Evolutionary conservation across 2,113 vertebrate species (phyloP), one percentile per base, ranked within the genome.

Genomic region (Calyptomena viridis): DNA sequence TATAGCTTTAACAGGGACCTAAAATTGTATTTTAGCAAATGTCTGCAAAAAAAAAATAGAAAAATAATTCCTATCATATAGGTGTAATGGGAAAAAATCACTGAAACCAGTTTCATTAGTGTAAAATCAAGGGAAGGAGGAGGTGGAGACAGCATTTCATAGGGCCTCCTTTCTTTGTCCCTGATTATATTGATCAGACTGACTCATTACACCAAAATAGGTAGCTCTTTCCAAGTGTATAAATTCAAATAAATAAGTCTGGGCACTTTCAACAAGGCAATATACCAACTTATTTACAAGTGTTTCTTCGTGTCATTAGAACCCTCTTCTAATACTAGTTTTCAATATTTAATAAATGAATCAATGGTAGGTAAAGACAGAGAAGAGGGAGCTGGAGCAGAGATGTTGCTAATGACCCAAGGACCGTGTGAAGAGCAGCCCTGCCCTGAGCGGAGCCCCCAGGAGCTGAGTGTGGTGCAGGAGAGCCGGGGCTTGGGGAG

Each of bases 391-490:
- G 84, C 55, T 3, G 21, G 83, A 94, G 60, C 37, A 87, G 94
- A 49, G 59, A 53, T 37, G 62, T 94, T 93, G 94, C 95, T 92
- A 90, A 97, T 96, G 97, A 94, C 97, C 97, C 73, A 89, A 94
- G 73, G 88, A 87, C 93, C 93, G 89, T 49, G 97, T 93, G 74
- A 94, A 93, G 94, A 95, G 89, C 95, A 91, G 95, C 93, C 90
- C 64, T 90, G 81, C 95, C 92, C 96, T 87, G 95, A 96, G 84
- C 90, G 92, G 56, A 96, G 94, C 90, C 94, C 96, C 96, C 55
- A 89, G 68, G 96, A 95, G 97, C 97, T 92, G 97, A 92, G 97
- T 96, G 91, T 96, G 96, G 94, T 93, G 72, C 2, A 89, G 94
- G 87, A 91, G 84, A 71, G 91, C 89, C 58, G 89, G 92, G 96